These are phyloP conservation scores for Megaptera novaeangliae DNA, from an alignment of 2,113 vertebrate genomes.

Conservation along the genomic window DNA sequence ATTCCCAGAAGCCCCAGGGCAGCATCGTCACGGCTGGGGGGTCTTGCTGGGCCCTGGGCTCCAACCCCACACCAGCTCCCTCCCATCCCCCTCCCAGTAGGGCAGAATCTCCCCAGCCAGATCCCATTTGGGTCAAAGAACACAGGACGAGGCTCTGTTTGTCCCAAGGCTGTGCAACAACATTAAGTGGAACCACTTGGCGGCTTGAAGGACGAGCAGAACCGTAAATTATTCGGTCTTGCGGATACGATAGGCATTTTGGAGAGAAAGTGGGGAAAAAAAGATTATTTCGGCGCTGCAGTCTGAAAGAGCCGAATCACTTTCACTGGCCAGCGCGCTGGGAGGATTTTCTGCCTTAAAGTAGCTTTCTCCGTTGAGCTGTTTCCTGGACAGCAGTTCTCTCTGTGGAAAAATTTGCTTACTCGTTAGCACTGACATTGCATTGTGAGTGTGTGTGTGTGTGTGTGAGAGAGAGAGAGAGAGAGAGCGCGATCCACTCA, in stretches of 20 bases:
- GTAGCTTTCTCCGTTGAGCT: not conserved
- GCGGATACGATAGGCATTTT: not conserved
- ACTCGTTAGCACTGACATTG: not conserved
- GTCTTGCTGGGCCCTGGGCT: no score
- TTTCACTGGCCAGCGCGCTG: not conserved
- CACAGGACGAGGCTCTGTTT: not conserved
- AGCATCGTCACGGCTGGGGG: not conserved
- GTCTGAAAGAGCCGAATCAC: not conserved
- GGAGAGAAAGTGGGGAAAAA: not conserved
- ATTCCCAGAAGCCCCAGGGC: not conserved
- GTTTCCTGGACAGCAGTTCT: not conserved
- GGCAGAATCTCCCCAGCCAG: conserved; percentile 50
- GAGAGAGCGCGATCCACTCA: rapidly evolving
- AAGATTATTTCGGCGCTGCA: not conserved
- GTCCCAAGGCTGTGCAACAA: conserved; percentile 22
- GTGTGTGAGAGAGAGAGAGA: not conserved
- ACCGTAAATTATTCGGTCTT: conserved; percentile 50
- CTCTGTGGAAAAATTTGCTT: not conserved
- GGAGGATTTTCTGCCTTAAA: conserved; percentile 40
- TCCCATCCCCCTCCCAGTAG: not conserved
- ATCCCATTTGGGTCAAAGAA: conserved; percentile 55
- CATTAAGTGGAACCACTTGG: not conserved
- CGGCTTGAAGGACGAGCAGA: not conserved
- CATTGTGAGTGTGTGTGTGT: not conserved
- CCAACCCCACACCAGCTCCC: not conserved